Evolutionary conservation across 2,113 vertebrate species (phyloP), one percentile per base, ranked within the genome.

Genomic region (Actenoides lindsayi): DNA sequence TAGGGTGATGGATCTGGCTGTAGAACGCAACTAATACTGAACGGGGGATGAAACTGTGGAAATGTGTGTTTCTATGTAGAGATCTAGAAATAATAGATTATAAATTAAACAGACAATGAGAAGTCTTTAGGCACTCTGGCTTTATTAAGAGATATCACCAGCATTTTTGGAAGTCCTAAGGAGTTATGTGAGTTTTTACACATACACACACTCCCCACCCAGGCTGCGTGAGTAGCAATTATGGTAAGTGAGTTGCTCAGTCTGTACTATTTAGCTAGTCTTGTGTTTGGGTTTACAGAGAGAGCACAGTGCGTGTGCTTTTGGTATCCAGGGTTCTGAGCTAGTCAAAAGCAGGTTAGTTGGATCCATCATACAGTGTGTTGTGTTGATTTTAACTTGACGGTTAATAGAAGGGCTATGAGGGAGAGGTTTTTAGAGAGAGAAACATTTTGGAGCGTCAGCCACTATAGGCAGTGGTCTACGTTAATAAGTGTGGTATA

Each of bases 401-500:
- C 13, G 54, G 16, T 71, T 91, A 64, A 50, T 37, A 11, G 41
- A 71, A 73, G 35, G 67, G 5, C 37, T 90, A 15, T 44, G 42
- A 91, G 21, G 39, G 31, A 76, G 35, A 89, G 18, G 11, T 71
- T 83, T 23, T 25, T 37, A 71, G 41, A 67, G 39, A 39, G 9
- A 18, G 3, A 50, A 54, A 48, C 81, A 21, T 73, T 83, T 76
- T 16, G 81, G 70, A 48, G 70, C 42, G 16, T 48, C 37, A 41
- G 9, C 9, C 20, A 6, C 31, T 54, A 1, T 6, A 37, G 75
- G 11, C 42, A 70, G 37, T 48, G 30, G 23, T 62, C 13, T 35
- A 1, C 0, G 0, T 63, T 82, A 30, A 0, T 30, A 42, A 39
- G 10, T 8, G 53, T 83, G 48, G 11, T 67, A 17, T 57, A 78